phyloP scores from a whole-genome alignment of 2,888 invertebrate species.

The Mythimna albipuncta region DNA sequence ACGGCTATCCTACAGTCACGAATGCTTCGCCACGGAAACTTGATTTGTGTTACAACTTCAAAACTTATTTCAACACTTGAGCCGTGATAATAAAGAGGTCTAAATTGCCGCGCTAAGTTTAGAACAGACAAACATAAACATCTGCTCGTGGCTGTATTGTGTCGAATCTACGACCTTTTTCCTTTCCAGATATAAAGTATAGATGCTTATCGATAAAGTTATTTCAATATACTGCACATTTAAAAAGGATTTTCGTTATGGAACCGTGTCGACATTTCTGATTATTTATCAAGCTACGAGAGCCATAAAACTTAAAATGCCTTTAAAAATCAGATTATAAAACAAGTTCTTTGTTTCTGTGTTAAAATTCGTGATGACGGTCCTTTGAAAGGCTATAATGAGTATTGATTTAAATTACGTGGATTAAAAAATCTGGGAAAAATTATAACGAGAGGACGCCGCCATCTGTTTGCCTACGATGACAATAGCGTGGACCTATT shows the following conservation, averaged over 20 bases:
- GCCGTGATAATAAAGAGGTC: constrained; percentile 63
- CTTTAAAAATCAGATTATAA: constrained; percentile 88
- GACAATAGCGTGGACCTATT: constrained; percentile 74
- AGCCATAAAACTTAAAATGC: constrained; percentile 87
- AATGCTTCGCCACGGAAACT: constrained; percentile 61
- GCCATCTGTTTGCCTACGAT: constrained; percentile 76
- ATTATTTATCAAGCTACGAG: constrained; percentile 83
- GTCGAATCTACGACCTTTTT: constrained; percentile 66
- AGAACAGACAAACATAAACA: constrained; percentile 63
- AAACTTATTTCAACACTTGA: constrained; percentile 63
- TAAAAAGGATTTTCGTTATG: constrained; percentile 74
- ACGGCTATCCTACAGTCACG: constrained; percentile 62
- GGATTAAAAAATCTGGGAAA: constrained; percentile 89
- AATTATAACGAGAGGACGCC: constrained; percentile 88
- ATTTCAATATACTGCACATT: constrained; percentile 74
- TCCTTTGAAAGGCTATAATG: constrained; percentile 89
- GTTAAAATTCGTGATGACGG: constrained; percentile 86
- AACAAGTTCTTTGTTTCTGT: constrained; percentile 87
- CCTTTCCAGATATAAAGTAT: constrained; percentile 60
- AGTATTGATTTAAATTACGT: constrained; percentile 90
- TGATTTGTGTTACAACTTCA: constrained; percentile 65
- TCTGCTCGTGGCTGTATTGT: constrained; percentile 64
- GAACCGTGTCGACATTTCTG: constrained; percentile 78
- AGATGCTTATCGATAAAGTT: constrained; percentile 73
- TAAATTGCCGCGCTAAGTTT: constrained; percentile 61